Base-by-base conservation (phyloP, 2,888 invertebrate species). In the Euproctis similis region DNA sequence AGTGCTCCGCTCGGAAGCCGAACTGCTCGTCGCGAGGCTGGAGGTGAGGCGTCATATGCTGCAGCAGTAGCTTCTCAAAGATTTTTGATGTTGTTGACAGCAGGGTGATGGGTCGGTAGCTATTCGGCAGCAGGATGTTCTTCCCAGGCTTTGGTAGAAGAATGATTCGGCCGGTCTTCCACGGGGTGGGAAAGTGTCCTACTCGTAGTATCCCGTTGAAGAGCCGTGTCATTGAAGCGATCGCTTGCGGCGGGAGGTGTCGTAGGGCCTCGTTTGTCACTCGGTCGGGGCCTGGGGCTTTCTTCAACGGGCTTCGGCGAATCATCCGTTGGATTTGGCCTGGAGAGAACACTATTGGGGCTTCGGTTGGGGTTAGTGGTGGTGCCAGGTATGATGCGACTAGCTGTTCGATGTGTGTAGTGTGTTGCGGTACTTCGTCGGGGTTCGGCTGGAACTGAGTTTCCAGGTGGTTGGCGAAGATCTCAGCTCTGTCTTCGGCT, bases 401-500 rank as follows among this genome's bases (percentile, higher is more conserved):
- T 14, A 4, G 8, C n/a, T 18, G 4, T 8, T 8, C 8, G 18
- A 18, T 18, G 18, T 6, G 4, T 8, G 4, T n/a, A 7, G 18
- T 18, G 2, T 18, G 4, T 18, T 2, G 4, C 6, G 4, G 18
- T 6, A 3, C 6, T 14, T 3, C 6, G 6, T 6, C 4, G 4
- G 14, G 14, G 6, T 14, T 14, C 14, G 14, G 14, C 4, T 3
- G 3, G 14, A 14, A 14, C 6, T 14, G 14, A 14, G 14, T 14
- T 4, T 3, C 14, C 4, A 14, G 14, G 6, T 14, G 14, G 3
- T 14, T 14, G 14, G 14, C 14, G 6, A 18, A 8, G 18, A 18
- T 18, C n/a, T 18, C 18, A 12, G 24, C 24, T 6, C 24, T 13
- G 12, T 24, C 24, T 9, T 9, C 16, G 8, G 24, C 24, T 5